Conservation (phyloP, 2,888 invertebrate genomes). For the Eupithecia dodoneata region DNA sequence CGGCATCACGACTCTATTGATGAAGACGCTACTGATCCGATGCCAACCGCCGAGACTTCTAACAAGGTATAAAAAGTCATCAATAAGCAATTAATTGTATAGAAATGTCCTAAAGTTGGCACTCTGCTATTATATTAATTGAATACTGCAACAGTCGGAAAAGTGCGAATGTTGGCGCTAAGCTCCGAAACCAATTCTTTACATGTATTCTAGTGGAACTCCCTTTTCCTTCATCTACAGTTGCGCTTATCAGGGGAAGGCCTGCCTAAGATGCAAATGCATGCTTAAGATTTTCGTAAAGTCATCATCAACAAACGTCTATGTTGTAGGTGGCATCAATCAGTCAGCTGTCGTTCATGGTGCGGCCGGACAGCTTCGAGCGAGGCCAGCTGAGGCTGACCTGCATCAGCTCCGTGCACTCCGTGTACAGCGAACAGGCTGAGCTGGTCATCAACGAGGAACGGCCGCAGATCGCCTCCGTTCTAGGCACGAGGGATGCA, state of each 20-base stretch:
- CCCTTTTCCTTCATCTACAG: no score
- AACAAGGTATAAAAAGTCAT: constrained; percentile 62
- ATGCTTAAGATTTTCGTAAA: not conserved
- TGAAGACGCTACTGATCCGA: constrained; percentile 74
- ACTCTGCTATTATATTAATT: no score
- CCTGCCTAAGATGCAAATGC: no score
- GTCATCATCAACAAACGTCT: not conserved
- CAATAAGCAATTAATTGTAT: no score
- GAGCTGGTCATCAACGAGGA: constrained; percentile 88
- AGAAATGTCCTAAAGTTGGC: no score
- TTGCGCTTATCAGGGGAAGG: no score
- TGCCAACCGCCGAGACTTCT: constrained; percentile 71
- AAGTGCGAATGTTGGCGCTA: no score
- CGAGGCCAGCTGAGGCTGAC: constrained; percentile 86
- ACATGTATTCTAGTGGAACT: no score
- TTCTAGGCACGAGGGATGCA: constrained; percentile 87
- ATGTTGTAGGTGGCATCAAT: constrained; percentile 71
- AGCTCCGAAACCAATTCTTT: no score
- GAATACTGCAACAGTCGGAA: no score
- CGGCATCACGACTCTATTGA: constrained; percentile 65
- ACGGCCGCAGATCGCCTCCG: constrained; percentile 89
- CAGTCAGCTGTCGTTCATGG: constrained; percentile 80
- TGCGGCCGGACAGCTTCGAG: constrained; percentile 86
- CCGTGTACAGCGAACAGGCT: constrained; percentile 86
- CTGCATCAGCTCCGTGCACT: constrained; percentile 87